Base-by-base conservation (phyloP, 2,113 vertebrate species). In the Ciconia maguari region DNA sequence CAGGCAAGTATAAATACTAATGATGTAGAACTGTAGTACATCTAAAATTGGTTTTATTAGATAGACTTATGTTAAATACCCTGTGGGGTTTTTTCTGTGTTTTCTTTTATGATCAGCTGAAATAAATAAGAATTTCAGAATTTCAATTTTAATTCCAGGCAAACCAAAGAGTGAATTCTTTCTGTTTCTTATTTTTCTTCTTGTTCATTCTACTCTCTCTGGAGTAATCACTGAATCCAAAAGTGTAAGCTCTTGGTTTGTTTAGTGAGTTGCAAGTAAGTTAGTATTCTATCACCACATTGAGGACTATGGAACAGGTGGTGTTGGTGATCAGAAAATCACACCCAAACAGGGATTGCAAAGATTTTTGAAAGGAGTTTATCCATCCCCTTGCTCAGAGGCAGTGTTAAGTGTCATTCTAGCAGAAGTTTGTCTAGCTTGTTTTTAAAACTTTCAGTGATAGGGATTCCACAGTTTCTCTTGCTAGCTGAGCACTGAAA, bases 1-100 rank as follows among this genome's bases (percentile, higher is more conserved):
- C 98, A 99, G 99, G 99, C 98, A 97, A 98, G 98, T 96, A 76
- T 70, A 68, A 61, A n/a, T 61, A 85, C 81, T 36, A 8, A 6
- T 66, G 22, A 36, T 26, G 26, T 83, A 52, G 38, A 94, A 61
- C 42, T 55, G 3, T 17, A 29, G 8, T 38, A 18, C 11, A 32
- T 49, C 21, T 70, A 18, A 75, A 79, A 49, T 46, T 11, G 6
- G 7, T 42, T 95, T 64, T 79, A 9, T 62, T 58, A 41, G 38
- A 20, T 27, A 54, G 24, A 25, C 16, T 77, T 89, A 29, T 49
- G 71, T 90, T 46, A 72, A 69, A 49, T 74, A 46, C 9, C 9
- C 12, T 38, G 11, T 51, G 14, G 15, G 1, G 7, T 44, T 64
- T 36, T 46, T 34, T 38, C 15, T 66, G 11, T 42, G 10, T 41